These are phyloP conservation scores for Drosophila malerkotliana DNA, from an alignment of 1,140 invertebrate genomes.

Conservation along the genomic window DNA sequence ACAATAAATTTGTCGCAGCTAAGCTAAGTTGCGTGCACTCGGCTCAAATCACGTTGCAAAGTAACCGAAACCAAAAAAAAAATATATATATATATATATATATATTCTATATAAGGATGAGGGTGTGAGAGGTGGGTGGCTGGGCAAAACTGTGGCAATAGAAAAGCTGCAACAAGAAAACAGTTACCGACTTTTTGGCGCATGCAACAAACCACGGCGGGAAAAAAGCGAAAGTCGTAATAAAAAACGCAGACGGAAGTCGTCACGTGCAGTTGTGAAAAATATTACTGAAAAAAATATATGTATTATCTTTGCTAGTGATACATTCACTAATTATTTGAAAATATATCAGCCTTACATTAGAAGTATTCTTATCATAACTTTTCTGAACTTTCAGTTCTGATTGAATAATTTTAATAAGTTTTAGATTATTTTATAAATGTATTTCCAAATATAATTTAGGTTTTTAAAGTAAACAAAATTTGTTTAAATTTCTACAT, in stretches of 20 bases:
- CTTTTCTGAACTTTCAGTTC: too few species aligned
- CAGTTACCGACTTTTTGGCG: conserved; percentile 9
- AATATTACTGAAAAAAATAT: background rate
- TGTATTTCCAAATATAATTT: too few species aligned
- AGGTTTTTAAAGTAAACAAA: too few species aligned
- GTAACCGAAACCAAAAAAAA: background rate
- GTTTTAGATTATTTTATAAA: too few species aligned
- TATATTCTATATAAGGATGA: background rate
- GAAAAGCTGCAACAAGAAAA: conserved; percentile 8
- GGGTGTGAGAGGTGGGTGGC: too few species aligned
- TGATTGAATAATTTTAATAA: too few species aligned
- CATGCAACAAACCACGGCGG: background rate
- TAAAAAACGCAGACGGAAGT: background rate
- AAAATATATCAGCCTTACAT: too few species aligned
- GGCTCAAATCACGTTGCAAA: background rate
- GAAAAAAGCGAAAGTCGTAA: conserved; percentile 2
- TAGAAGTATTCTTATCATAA: too few species aligned
- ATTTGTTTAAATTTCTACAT: too few species aligned
- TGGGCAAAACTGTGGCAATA: background rate
- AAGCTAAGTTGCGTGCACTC: conserved; percentile 18
- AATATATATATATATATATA: too few species aligned
- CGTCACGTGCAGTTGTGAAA: conserved; percentile 7
- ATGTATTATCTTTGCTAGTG: too few species aligned
- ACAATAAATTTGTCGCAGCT: conserved; percentile 34
- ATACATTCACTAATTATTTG: too few species aligned